Evolutionary conservation across 2,797 vertebrate species (phyloP).

Genomic region (Naso thynnoides): DNA sequence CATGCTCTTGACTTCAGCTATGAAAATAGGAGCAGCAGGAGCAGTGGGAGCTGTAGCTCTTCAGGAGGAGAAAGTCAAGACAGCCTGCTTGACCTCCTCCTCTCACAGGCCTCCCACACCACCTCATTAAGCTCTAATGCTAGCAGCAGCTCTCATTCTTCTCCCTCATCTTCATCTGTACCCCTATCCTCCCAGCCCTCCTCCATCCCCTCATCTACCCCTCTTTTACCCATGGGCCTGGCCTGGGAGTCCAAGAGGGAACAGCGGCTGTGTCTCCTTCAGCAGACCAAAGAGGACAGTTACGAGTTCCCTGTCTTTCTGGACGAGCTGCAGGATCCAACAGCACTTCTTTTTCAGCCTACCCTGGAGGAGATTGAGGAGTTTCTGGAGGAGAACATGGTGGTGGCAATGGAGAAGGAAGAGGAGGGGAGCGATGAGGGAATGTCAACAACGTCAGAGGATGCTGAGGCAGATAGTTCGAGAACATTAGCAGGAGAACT

Average conservation of each 20-base stretch:
- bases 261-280: conserved; percentile 72
- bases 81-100: conserved; percentile 93
- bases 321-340: conserved; percentile 88
- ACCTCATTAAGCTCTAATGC: conserved; percentile 50
- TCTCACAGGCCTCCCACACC: conserved; percentile 90
- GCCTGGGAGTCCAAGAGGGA: conserved; percentile 87
- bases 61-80: conserved; percentile 90
- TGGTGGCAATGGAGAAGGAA: conserved; percentile 86
- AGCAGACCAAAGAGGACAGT: conserved; percentile 87
- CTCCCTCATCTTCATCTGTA: conserved; percentile 50
- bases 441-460: conserved; percentile 63
- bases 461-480: conserved; percentile 50
- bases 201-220: conserved; percentile 68
- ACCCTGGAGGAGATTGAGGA: conserved; percentile 98
- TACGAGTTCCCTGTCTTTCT: conserved; percentile 89
- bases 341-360: conserved; percentile 92
- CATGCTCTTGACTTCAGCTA: conserved; percentile 77
- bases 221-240: conserved; percentile 74
- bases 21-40: conserved; percentile 69
- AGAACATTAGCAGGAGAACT: conserved; percentile 54
- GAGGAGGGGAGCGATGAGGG: conserved; percentile 84
- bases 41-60: conserved; percentile 86
- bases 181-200: conserved; percentile 68
- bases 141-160: conserved; percentile 53
- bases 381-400: conserved; percentile 98